Evolutionary conservation across 2,113 vertebrate genomes (phyloP).

Genomic region (Ptychochromis oligacanthus): DNA sequence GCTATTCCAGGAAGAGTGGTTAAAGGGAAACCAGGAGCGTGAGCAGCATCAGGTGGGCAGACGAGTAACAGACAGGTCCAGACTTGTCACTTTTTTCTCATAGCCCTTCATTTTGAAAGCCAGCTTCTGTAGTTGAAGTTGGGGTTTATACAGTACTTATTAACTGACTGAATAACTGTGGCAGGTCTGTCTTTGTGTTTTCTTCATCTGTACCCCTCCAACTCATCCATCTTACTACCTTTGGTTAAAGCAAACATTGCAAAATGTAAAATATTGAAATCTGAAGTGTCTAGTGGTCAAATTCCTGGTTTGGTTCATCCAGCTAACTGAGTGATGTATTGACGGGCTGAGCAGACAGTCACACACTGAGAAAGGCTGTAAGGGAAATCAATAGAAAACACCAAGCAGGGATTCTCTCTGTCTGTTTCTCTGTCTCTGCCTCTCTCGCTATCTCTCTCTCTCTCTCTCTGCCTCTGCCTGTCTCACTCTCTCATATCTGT

Average conservation of each 20-base stretch:
- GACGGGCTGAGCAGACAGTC: constrained; percentile 18
- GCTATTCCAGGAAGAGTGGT: constrained; percentile 30
- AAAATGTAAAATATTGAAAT: constrained; percentile 4
- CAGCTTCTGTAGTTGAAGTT: constrained; percentile 8
- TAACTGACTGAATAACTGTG: not conserved
- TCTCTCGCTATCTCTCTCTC: too few species aligned
- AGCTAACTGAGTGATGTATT: constrained; percentile 43
- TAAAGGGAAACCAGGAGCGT: constrained; percentile 27
- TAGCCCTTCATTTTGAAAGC: not conserved
- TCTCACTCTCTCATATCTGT: not conserved
- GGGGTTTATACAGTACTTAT: constrained; percentile 3
- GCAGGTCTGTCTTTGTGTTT: not conserved
- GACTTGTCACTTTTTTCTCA: not conserved
- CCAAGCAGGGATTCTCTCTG: constrained; percentile 2
- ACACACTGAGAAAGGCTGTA: constrained; percentile 28
- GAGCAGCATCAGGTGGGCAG: constrained; percentile 28
- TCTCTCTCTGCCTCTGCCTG: too few species aligned
- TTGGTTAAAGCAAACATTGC: not conserved
- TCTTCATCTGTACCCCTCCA: not conserved
- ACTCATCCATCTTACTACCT: not conserved
- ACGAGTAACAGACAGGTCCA: constrained; percentile 15
- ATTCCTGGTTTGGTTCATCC: constrained; percentile 1
- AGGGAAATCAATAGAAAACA: constrained; percentile 56
- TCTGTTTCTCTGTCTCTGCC: fast-evolving
- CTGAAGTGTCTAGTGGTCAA: not conserved